These are phyloP conservation scores for Rafetus swinhoei DNA, from an alignment of 2,113 vertebrate species.

Conservation along the genomic window DNA sequence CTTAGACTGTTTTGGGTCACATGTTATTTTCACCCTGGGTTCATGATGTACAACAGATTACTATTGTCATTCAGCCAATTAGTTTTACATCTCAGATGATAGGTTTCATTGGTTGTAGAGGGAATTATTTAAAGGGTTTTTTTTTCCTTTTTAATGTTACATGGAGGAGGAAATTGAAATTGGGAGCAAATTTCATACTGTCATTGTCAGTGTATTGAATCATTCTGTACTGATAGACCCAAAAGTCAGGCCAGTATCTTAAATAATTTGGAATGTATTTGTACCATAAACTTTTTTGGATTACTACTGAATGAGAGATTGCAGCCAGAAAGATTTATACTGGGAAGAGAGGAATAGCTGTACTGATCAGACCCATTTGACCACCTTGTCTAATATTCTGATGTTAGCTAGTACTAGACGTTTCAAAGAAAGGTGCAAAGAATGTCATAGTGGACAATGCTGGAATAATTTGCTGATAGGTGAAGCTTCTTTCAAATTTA, in stretches of 20 bases:
- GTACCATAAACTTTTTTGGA: background rate
- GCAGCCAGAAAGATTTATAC: background rate
- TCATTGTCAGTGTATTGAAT: rapidly evolving
- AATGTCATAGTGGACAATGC: background rate
- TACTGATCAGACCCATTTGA: rapidly evolving
- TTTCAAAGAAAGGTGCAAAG: background rate
- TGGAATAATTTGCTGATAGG: background rate
- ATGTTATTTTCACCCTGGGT: background rate
- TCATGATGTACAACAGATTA: background rate
- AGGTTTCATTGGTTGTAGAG: no score
- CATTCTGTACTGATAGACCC: background rate
- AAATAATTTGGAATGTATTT: constrained; percentile 2
- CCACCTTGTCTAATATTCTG: background rate
- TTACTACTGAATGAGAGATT: background rate
- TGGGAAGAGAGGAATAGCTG: background rate
- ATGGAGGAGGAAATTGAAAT: constrained; percentile 3
- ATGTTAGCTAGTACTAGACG: background rate
- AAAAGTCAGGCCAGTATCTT: background rate
- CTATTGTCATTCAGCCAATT: background rate
- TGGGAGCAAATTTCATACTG: background rate
- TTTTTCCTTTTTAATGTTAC: background rate
- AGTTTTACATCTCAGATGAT: background rate
- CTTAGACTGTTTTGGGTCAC: constrained; percentile 14
- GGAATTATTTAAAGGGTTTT: background rate
- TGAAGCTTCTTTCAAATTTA: background rate